Evolutionary conservation across 2,888 invertebrate species (phyloP).

Genomic region (Pollenia griseotomentosa): DNA sequence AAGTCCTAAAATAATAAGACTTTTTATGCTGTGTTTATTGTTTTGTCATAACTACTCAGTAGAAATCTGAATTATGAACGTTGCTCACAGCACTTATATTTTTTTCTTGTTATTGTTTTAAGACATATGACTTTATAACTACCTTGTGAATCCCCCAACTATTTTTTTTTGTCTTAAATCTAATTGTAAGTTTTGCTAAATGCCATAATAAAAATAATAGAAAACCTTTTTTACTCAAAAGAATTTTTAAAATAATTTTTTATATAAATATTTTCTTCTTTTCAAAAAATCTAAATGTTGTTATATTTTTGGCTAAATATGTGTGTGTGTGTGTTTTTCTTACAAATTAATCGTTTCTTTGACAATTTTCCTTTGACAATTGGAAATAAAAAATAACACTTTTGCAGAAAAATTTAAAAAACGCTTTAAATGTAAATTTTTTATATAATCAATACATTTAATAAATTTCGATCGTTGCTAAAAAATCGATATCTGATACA

Average conservation of each 20-base stretch:
- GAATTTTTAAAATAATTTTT: slow-evolving; percentile 8
- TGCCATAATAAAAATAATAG: not conserved
- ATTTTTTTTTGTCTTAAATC: not conserved
- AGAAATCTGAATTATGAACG: too few relatives aligned
- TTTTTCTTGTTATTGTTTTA: too few relatives aligned
- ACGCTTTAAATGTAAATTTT: not conserved
- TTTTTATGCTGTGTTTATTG: too few relatives aligned
- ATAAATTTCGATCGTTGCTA: too few relatives aligned
- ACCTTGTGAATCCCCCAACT: too few relatives aligned
- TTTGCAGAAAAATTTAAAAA: too few relatives aligned
- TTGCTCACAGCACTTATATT: too few relatives aligned
- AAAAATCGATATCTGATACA: too few relatives aligned
- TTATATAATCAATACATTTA: too few relatives aligned
- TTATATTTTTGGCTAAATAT: slow-evolving; percentile 43
- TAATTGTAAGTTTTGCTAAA: slow-evolving; percentile 5
- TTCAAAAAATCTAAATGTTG: slow-evolving; percentile 57
- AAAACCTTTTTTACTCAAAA: slow-evolving; percentile 6
- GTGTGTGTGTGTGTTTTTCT: slow-evolving; percentile 13
- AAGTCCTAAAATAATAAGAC: too few relatives aligned
- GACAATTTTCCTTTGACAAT: not conserved
- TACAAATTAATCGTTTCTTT: not conserved
- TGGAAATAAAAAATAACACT: not conserved
- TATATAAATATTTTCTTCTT: not conserved
- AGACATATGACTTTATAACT: too few relatives aligned
- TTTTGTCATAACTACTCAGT: too few relatives aligned